phyloP scores from a whole-genome alignment of 2,888 invertebrate genomes.

The Monoplex corrugatus region DNA sequence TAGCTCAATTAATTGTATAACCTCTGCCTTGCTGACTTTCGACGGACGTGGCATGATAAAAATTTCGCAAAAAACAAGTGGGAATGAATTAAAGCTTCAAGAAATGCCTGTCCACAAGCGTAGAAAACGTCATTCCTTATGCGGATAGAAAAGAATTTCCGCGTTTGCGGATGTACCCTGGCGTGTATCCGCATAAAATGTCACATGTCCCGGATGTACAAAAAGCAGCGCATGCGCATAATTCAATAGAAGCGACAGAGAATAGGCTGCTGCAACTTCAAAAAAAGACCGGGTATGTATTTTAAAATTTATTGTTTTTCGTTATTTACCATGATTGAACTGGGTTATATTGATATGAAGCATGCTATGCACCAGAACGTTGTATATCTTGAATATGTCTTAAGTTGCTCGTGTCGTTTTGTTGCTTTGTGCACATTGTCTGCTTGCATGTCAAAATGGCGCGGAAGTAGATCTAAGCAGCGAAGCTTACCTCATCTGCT shows the following conservation, averaged over 20 bases:
- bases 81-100: too few species aligned
- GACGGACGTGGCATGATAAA: too few species aligned
- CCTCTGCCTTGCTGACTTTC: too few species aligned
- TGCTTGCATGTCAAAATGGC: conserved; percentile 48
- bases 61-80: too few species aligned
- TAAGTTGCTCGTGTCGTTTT: background rate
- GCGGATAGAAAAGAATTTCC: too few species aligned
- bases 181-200: conserved; percentile 61
- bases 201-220: conserved; percentile 61
- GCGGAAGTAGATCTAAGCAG: too few species aligned
- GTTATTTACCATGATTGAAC: background rate
- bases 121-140: too few species aligned
- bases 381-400: background rate
- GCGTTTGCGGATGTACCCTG: too few species aligned
- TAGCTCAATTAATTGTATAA: too few species aligned
- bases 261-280: background rate
- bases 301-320: background rate
- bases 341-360: background rate
- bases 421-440: background rate
- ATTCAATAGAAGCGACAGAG: conserved; percentile 31
- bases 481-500: too few species aligned
- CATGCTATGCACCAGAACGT: background rate
- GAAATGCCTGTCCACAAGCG: too few species aligned
- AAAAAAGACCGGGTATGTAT: background rate
- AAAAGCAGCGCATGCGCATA: conserved; percentile 58